Evolutionary conservation across 1,140 invertebrate genomes (phyloP), one percentile per base, ranked within the genome.

Genomic region (Heterodera schachtii): DNA sequence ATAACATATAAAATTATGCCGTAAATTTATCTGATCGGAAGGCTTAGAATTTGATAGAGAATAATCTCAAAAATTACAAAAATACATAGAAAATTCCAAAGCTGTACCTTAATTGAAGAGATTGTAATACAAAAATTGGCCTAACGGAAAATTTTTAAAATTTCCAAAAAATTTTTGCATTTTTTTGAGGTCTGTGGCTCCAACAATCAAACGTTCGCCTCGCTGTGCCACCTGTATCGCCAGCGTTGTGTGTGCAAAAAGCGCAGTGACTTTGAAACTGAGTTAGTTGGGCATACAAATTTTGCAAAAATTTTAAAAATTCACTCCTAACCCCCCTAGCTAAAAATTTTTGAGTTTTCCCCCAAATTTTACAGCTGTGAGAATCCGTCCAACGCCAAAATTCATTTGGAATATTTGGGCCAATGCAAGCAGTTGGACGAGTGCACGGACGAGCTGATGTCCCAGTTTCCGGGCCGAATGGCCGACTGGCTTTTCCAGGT

Each of bases 401-500:
- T 95, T 71, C 96, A 98, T 86, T 94, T 97, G 86, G 95, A 96
- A 85, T 98, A 97, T 90, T 96, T 95, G 87, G 91, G 91, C 41
- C 90, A 84, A 47, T 91, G 91, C 86, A 90, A 91, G 83, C 80
- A 90, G 81, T 85, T 87, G 5, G 87, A 94, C 93, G 92, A 93
- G 84, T 97, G 96, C 90, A 92, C 92, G 46, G 92, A 93, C 57
- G 94, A 94, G 80, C 95, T 97, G 90, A 94, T 96, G 93, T 91
- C 93, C 41, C 92, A 91, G 69, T 90, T 90, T 83, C 89, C 90
- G 31, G 83, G 95, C 43, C 93, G 96, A 85, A 97, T 97, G 95
- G 93, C 95, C 67, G 96, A 97, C 87, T 97, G 96, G 96, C 93
- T 97, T 8, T 97, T 96, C 92, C 96, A 96, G 92, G 94, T 97